Evolutionary conservation across 2,113 vertebrate species (phyloP).

Genomic region (Sapayoa aenigma): DNA sequence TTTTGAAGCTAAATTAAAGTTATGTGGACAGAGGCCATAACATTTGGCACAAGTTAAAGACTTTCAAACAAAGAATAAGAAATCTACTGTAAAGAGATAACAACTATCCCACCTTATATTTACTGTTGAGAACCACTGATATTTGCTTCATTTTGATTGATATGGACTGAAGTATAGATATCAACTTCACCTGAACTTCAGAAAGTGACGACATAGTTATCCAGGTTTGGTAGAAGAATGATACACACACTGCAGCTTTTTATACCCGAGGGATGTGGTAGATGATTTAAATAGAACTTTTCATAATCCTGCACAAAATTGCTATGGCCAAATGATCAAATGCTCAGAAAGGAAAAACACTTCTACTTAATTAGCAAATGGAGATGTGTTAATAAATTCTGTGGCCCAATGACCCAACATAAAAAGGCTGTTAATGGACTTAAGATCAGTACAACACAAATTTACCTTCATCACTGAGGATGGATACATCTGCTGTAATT

Average conservation of each 20-base stretch:
- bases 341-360: not conserved
- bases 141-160: not conserved
- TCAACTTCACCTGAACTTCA: not conserved
- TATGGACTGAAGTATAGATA: not conserved
- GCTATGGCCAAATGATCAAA: not conserved
- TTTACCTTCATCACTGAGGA: not conserved
- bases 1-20: not conserved
- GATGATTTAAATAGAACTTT: not conserved
- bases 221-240: not conserved
- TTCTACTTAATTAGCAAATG: not conserved
- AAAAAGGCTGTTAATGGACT: not conserved
- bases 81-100: not conserved
- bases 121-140: not conserved
- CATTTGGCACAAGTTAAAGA: not conserved
- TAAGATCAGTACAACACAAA: not conserved
- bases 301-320: not conserved
- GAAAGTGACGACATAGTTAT: not conserved
- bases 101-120: not conserved
- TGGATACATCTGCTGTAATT: not conserved
- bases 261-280: not conserved
- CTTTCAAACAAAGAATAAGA: not conserved
- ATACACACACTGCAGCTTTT: not conserved
- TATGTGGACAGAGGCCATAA: not conserved
- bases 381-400: not conserved
- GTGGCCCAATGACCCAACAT: not conserved